Percentiles rank a stretch among this genome's conserved stretches.
Conservation (phyloP, 1,140 invertebrate species). For the Myzus persicae region DNA sequence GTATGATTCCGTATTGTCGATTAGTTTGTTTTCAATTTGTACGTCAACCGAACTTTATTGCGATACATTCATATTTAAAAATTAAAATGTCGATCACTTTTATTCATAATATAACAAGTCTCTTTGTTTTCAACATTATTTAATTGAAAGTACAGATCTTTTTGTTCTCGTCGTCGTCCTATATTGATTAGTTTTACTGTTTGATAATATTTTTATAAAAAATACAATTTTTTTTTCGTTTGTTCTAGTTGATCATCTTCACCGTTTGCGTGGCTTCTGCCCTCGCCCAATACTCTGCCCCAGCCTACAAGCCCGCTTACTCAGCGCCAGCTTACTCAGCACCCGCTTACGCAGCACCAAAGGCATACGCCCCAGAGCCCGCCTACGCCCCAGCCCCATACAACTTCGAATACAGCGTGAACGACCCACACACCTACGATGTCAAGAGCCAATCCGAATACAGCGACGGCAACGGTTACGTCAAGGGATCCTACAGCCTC, state of each 20-base stretch:
- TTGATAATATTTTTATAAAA: neutral
- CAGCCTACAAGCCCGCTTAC: constrained; percentile 58
- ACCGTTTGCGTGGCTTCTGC: constrained; percentile 60
- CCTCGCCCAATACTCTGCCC: constrained; percentile 53
- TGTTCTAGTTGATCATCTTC: constrained; percentile 61
- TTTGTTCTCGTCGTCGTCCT: neutral
- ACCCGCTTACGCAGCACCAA: constrained; percentile 60
- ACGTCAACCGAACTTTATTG: too few relatives aligned
- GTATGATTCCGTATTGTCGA: neutral
- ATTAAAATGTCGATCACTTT: too few relatives aligned
- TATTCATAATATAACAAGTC: too few relatives aligned
- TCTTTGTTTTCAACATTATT: too few relatives aligned
- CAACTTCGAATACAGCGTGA: constrained; percentile 62
- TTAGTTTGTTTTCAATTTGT: neutral
- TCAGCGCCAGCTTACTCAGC: constrained; percentile 52
- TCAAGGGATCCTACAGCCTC: constrained; percentile 65
- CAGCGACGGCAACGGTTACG: constrained; percentile 64
- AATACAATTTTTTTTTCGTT: neutral
- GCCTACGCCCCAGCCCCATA: constrained; percentile 62
- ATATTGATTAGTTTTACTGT: neutral
- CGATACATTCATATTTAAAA: too few relatives aligned
- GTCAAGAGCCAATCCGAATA: constrained; percentile 62
- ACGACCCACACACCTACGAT: constrained; percentile 62
- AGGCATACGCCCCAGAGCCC: constrained; percentile 61
- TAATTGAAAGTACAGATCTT: too few relatives aligned